Conservation (phyloP, 2,113 vertebrate species). For the Nibea albiflora region DNA sequence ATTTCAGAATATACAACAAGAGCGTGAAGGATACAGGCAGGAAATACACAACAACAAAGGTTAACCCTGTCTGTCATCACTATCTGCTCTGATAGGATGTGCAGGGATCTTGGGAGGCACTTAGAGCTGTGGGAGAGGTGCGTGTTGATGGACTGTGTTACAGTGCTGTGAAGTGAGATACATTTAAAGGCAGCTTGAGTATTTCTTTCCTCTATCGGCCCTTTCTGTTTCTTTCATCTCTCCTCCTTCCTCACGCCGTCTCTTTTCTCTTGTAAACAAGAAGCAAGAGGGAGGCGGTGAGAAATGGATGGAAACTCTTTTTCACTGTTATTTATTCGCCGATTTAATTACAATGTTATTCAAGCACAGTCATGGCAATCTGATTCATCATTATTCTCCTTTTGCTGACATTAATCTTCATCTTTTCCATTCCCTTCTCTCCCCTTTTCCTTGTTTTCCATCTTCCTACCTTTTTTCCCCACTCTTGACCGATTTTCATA, state of each 20-base stretch:
- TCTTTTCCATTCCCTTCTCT: neutral
- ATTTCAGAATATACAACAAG: neutral
- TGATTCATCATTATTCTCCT: neutral
- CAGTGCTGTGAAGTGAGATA: neutral
- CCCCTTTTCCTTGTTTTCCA: slow-evolving; percentile 6
- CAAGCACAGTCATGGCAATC: neutral
- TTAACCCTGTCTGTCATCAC: slow-evolving; percentile 12
- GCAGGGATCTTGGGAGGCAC: slow-evolving; percentile 6
- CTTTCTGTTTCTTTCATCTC: slow-evolving; percentile 3
- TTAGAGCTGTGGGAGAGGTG: slow-evolving; percentile 15
- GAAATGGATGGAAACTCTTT: too few species aligned
- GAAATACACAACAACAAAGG: neutral
- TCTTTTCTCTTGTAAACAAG: neutral
- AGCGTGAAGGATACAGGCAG: neutral
- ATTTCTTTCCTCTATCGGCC: neutral
- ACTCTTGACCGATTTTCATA: slow-evolving; percentile 35
- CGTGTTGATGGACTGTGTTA: slow-evolving; percentile 7
- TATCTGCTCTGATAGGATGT: neutral
- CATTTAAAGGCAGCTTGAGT: neutral
- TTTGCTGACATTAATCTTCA: neutral
- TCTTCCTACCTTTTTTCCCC: neutral
- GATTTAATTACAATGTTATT: slow-evolving; percentile 2
- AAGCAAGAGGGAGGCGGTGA: too few species aligned
- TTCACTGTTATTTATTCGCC: neutral
- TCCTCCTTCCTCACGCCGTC: neutral